Base-by-base conservation (phyloP, 1,140 invertebrate genomes). In the Drosophila tristis region DNA sequence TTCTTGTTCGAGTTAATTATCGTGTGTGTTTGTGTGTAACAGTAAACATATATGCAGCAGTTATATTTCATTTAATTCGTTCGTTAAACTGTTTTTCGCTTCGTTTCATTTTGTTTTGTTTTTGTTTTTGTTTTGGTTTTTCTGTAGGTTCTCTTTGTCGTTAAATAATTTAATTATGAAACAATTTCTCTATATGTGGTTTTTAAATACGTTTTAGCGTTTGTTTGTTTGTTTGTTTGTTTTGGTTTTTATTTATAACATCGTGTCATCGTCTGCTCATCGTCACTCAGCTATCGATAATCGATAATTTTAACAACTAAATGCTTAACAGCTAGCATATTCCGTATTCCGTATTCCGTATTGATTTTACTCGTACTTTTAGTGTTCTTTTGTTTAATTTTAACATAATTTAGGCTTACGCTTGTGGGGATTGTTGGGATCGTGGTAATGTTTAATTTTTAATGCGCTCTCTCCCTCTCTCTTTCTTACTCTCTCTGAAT, bases 11-110 rank as follows among this genome's bases (percentile, higher is more conserved):
- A 74, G 60, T 74, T 82, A 74, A 78, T 67, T 78, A 71, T 70
- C 53, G 61, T 75, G 50, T 59, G 35, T 55, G 5, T 55, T n/a
- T 59, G 59, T 71, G 66, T 75, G 61, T 81, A 87, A 87, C 85
- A 84, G 72, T 87, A 89, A 86, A 85, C 73, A 74, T 84, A 80
- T 86, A 87, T 87, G 82, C 74, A 87, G 74, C 78, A 82, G 78
- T 89, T 76, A 80, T 89, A 85, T 84, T 82, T 74, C 44, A 62
- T 63, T 76, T 78, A 78, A 65, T 68, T 70, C 44, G 15, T 68
- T 74, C 54, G 42, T 70, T 78, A 64, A 86, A 75, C 64, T 82
- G 54, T 59, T 71, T 76, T 72, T 57, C 56, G 16, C 49, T 55
- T 63, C 16, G 47, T 15, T 47, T 67, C 39, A 11, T 29, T 61